These are phyloP conservation scores for Didymodactylos carnosus DNA, from an alignment of 2,888 invertebrate species.

Conservation along the genomic window DNA sequence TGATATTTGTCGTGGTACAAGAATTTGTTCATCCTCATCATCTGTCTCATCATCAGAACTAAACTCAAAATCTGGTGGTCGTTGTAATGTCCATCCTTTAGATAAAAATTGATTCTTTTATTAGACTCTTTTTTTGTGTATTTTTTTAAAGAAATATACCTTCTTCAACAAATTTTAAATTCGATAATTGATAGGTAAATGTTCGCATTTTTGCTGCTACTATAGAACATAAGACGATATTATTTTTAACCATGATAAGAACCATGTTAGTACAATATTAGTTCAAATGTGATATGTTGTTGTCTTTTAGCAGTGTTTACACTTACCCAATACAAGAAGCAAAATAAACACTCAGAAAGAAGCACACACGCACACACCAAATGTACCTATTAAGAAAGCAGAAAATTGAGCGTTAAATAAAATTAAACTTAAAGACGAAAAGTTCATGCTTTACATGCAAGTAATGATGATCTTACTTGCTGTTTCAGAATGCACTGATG, in stretches of 20 bases:
- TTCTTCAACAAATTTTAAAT: conserved; percentile 30
- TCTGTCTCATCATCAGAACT: not conserved
- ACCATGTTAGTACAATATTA: not conserved
- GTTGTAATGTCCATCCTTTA: conserved; percentile 26
- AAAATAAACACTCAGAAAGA: not conserved
- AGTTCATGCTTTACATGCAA: too few species aligned
- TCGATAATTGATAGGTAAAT: conserved; percentile 33
- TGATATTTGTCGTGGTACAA: not conserved
- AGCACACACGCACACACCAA: too few species aligned
- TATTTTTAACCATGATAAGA: not conserved
- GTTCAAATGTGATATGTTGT: too few species aligned
- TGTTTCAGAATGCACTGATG: too few species aligned
- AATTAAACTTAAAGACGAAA: too few species aligned
- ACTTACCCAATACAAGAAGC: not conserved
- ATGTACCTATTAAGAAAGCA: too few species aligned
- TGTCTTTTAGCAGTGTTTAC: too few species aligned
- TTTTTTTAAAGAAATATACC: too few species aligned
- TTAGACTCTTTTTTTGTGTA: too few species aligned
- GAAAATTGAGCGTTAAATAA: too few species aligned
- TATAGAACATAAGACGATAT: conserved; percentile 7
- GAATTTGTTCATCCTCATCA: not conserved
- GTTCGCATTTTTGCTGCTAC: conserved; percentile 31
- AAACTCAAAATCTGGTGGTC: not conserved
- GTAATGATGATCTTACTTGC: too few species aligned
- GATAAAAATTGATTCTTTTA: too few species aligned